Base-by-base conservation (phyloP, 2,888 invertebrate species). In the Caenorhabditis imperialis region DNA sequence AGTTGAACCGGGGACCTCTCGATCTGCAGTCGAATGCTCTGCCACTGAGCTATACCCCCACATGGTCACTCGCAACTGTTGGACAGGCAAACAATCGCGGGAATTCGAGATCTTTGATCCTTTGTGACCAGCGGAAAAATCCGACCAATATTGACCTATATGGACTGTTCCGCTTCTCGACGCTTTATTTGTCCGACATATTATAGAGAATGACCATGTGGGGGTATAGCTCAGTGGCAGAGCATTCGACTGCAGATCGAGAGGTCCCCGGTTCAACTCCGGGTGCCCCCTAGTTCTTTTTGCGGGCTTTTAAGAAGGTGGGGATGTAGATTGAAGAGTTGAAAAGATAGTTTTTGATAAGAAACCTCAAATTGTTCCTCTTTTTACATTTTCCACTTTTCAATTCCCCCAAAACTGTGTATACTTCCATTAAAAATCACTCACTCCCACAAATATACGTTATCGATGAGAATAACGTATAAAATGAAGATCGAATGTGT, bases 21-120 rank as follows among this genome's bases (percentile, higher is more conserved):
- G 85, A 85, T 85, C 85, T 85, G 85, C 85, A 85, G 84, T 85
- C 85, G 83, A 85, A 84, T 85, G 85, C 85, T 85, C 85, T 85
- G n/a, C n/a, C n/a, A n/a, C n/a, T n/a, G n/a, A n/a, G n/a, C n/a
- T n/a, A n/a, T n/a, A n/a, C n/a, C n/a, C n/a, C n/a, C n/a, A n/a
- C n/a, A n/a, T n/a, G n/a, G n/a, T n/a, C n/a, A n/a, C n/a, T n/a
- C n/a, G n/a, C n/a, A n/a, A n/a, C n/a, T n/a, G n/a, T n/a, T n/a
- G n/a, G n/a, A n/a, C n/a, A n/a, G n/a, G n/a, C n/a, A n/a, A n/a
- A n/a, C n/a, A n/a, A n/a, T n/a, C n/a, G n/a, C n/a, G n/a, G n/a
- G n/a, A n/a, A n/a, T n/a, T n/a, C n/a, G n/a, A n/a, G n/a, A n/a
- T n/a, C n/a, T n/a, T n/a, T n/a, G n/a, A n/a, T n/a, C n/a, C n/a